Percentiles rank a stretch among this genome's conserved stretches.
These are phyloP conservation scores for Brachypterus glaber DNA, from an alignment of 2,888 invertebrate genomes.

Conservation along the genomic window DNA sequence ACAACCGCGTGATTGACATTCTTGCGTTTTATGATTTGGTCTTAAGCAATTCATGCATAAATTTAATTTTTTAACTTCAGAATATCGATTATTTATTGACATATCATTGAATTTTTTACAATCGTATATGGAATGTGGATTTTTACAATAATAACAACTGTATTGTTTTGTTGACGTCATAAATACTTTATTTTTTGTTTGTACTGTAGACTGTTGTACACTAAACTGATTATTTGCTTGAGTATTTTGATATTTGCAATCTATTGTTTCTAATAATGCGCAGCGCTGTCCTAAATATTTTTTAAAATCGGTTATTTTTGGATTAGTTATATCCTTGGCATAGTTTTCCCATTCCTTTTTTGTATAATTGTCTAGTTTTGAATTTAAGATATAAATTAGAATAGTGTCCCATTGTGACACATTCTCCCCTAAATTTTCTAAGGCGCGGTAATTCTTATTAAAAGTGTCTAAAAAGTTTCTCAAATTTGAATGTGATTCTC, in stretches of 20 bases:
- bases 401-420: slow-evolving; percentile 9
- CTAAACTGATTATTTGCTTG: no score
- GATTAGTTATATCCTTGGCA: slow-evolving; percentile 1
- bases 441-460: slow-evolving; percentile 8
- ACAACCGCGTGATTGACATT: slow-evolving; percentile 9
- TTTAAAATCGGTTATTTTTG: slow-evolving; percentile 6
- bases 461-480: slow-evolving; percentile 10
- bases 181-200: background rate
- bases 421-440: slow-evolving; percentile 7
- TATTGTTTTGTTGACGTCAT: background rate
- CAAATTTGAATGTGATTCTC: slow-evolving; percentile 7
- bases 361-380: slow-evolving; percentile 13
- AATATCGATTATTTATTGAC: background rate
- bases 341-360: slow-evolving; percentile 12
- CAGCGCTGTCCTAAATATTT: slow-evolving; percentile 9
- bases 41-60: slow-evolving; percentile 6
- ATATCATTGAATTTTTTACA: slow-evolving; percentile 2
- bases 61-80: background rate
- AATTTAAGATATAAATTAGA: slow-evolving; percentile 12
- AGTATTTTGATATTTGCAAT: slow-evolving; percentile 4
- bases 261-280: slow-evolving; percentile 12
- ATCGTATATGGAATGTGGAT: background rate
- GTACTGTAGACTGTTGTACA: background rate
- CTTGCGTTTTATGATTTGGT: background rate
- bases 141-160: slow-evolving; percentile 2